Base-by-base conservation (phyloP, 1,140 invertebrate genomes). In the Drosophila erecta region DNA sequence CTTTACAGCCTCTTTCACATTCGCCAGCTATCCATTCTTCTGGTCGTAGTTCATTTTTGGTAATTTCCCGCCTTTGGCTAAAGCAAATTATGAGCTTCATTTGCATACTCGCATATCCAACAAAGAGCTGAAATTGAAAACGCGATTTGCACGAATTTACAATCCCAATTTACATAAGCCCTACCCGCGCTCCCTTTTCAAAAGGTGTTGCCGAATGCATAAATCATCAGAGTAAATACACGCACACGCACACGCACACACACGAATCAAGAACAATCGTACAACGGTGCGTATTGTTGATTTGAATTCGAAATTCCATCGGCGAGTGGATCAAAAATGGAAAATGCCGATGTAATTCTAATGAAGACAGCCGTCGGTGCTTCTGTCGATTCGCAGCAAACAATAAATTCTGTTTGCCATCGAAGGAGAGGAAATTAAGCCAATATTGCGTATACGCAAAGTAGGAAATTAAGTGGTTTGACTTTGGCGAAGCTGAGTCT, bases 391-490 rank as follows among this genome's bases (percentile, higher is more conserved):
- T 22, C 14, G 12, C 46, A 20, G 35, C 37, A 44, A 15, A 40
- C 70, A 41, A 67, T 78, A 81, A 86, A 81, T 85, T 77, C 57
- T 59, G 41, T 65, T 77, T 81, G 54, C 55, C 50, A 46, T 65
- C 38, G 58, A 86, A 75, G 81, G 77, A 86, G 70, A 78, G 81
- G 81, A 85, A 86, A 86, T 85, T 57, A 75, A 65, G 46, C 60
- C 41, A 33, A 53, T 38, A 76, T 75, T 75, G 59, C 65, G 70
- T 64, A 76, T 78, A 79, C 76, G 60, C 53, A 51, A 47, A 55
- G 62, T 58, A 77, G 66, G 73, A 79, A 76, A 67, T 53, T 58
- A 75, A 75, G 71, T 75, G 72, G 72, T 75, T 61, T 35, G 40
- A 7, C 17, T 37, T 4, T 14, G 27, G 0, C 30, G 2, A n/a